Conservation (phyloP, 2,113 vertebrate genomes). For the Columbina picui region DNA sequence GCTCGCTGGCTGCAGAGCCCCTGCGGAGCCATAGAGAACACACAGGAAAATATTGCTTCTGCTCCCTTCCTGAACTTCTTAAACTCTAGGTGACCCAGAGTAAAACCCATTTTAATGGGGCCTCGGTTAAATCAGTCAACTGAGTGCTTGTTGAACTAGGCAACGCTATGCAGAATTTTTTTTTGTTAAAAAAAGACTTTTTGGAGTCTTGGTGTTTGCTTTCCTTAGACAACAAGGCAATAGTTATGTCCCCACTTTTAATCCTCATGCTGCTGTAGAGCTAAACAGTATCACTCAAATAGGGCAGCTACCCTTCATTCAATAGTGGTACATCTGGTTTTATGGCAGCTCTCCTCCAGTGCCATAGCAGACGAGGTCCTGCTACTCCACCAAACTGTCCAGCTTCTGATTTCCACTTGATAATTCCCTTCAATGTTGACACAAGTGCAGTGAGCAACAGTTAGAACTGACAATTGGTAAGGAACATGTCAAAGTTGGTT, state of each 20-base stretch:
- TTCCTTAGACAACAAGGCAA: neutral
- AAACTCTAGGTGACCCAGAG: constrained; percentile 45
- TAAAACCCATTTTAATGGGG: constrained; percentile 41
- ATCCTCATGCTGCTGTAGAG: neutral
- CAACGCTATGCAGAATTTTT: neutral
- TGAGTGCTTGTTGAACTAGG: constrained; percentile 11
- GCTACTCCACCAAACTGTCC: neutral
- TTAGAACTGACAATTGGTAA: neutral
- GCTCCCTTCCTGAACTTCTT: constrained; percentile 46
- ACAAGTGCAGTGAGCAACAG: neutral
- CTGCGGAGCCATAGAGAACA: neutral
- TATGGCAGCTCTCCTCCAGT: neutral
- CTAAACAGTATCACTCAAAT: neutral
- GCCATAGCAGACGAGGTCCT: neutral
- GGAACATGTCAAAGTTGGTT: neutral
- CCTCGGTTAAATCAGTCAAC: neutral
- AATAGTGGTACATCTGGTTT: neutral
- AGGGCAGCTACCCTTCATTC: neutral
- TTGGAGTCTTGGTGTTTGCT: neutral
- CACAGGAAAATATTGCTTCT: constrained; percentile 31
- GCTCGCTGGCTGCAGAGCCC: constrained; percentile 8
- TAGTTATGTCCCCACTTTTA: neutral
- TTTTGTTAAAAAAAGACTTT: neutral
- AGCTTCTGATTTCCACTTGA: neutral
- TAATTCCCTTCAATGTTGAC: neutral